phyloP scores from a whole-genome alignment of 1,140 invertebrate species.

The Steinernema feltiae region DNA sequence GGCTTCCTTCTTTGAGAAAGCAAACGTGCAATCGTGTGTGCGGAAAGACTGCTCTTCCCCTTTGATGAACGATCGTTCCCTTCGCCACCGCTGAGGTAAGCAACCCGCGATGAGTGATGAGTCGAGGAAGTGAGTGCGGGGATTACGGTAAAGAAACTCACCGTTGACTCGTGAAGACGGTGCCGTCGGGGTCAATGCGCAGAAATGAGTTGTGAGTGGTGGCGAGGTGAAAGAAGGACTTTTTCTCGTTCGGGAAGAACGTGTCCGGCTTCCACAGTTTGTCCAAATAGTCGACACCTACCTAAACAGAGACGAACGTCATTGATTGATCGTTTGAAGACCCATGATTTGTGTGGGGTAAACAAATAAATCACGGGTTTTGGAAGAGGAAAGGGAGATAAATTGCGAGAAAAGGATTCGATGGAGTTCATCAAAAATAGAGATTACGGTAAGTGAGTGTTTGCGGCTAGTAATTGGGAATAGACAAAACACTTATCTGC shows the following conservation, averaged over 20 bases:
- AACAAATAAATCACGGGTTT: neutral
- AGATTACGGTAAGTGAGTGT: neutral
- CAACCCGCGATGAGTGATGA: too few relatives aligned
- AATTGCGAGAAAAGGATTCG: neutral
- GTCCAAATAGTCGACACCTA: constrained; percentile 85
- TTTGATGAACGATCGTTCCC: too few relatives aligned
- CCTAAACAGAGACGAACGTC: constrained; percentile 59
- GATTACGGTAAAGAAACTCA: constrained; percentile 17
- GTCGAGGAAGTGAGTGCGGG: neutral
- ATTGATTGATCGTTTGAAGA: constrained; percentile 33
- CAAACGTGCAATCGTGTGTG: too few relatives aligned
- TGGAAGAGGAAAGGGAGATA: neutral
- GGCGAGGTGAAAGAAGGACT: constrained; percentile 93
- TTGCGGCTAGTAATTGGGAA: too few relatives aligned
- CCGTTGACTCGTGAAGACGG: constrained; percentile 43
- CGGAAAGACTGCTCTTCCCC: too few relatives aligned
- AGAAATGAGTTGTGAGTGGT: constrained; percentile 72
- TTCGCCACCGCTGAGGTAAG: too few relatives aligned
- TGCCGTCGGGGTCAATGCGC: constrained; percentile 61
- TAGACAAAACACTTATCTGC: too few relatives aligned
- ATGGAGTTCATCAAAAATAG: neutral
- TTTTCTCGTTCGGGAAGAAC: constrained; percentile 94
- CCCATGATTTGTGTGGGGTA: neutral
- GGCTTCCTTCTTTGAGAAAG: too few relatives aligned
- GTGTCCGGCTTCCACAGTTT: constrained; percentile 98